Evolutionary conservation across 2,888 invertebrate species (phyloP).

Genomic region (Cloeon dipterum): DNA sequence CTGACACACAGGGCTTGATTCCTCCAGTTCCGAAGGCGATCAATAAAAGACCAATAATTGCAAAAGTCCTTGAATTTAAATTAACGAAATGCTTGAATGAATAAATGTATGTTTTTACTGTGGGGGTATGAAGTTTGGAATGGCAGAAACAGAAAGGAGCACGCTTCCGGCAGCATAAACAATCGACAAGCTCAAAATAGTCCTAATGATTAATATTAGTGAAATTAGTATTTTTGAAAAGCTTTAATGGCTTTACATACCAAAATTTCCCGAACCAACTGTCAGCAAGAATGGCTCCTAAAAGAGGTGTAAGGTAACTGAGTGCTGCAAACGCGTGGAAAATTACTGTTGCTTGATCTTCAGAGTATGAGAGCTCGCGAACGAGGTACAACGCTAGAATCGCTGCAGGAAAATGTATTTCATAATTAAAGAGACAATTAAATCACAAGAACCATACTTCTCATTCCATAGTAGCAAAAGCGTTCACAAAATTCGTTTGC

Average conservation of each 20-base stretch:
- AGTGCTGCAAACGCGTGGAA: constrained; percentile 79
- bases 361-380: constrained; percentile 45
- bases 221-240: too few relatives aligned
- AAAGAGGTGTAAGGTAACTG: constrained; percentile 67
- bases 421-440: constrained; percentile 3
- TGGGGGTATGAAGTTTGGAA: constrained; percentile 28
- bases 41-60: constrained; percentile 38
- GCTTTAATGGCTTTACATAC: too few relatives aligned
- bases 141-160: constrained; percentile 43
- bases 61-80: constrained; percentile 19
- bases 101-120: constrained; percentile 17
- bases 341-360: constrained; percentile 56
- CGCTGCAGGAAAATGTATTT: constrained; percentile 30
- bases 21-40: constrained; percentile 59
- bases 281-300: constrained; percentile 88
- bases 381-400: constrained; percentile 74
- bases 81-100: background rate
- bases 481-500: constrained; percentile 96
- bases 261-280: constrained; percentile 76
- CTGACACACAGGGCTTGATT: constrained; percentile 60
- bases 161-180: constrained; percentile 70
- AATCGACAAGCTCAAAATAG: constrained; percentile 72
- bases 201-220: too few relatives aligned
- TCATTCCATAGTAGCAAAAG: constrained; percentile 92
- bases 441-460: constrained; percentile 38